Percentiles rank a stretch among this genome's conserved stretches.
These are phyloP conservation scores for Ispidina lecontei DNA, from an alignment of 2,797 vertebrate species.

Conservation along the genomic window DNA sequence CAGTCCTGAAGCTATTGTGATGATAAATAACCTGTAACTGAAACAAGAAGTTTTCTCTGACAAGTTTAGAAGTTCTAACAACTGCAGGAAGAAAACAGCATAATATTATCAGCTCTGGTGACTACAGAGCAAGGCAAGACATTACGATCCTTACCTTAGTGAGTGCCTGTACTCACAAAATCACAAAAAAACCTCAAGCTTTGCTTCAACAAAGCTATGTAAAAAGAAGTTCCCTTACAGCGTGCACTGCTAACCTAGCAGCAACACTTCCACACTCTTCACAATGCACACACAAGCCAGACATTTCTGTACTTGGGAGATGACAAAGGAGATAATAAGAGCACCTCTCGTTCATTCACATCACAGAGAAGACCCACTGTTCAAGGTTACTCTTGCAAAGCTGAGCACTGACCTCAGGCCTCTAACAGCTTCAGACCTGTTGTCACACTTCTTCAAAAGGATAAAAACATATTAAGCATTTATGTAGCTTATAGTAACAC, in stretches of 20 bases:
- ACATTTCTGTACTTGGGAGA: background rate
- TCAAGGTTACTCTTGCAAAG: conserved; percentile 48
- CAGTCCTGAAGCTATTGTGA: background rate
- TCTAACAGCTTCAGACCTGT: background rate
- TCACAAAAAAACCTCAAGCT: background rate
- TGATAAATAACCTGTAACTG: background rate
- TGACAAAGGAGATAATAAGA: conserved; percentile 36
- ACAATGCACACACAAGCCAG: background rate
- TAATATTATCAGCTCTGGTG: background rate
- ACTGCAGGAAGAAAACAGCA: background rate
- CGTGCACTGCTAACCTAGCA: background rate
- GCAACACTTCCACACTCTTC: background rate
- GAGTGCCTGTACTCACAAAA: background rate
- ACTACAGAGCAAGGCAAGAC: background rate
- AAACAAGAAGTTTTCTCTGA: background rate
- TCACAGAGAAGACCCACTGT: conserved; percentile 30
- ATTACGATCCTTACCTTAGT: background rate
- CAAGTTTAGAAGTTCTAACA: background rate
- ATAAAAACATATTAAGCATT: conserved; percentile 9
- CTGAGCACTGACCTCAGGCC: conserved; percentile 21
- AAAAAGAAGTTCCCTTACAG: background rate
- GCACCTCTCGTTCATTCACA: background rate
- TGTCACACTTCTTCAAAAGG: conserved; percentile 7
- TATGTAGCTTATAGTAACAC: background rate
- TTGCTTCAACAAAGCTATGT: background rate